Conservation (phyloP, 92 coral and sea anemone genomes). For the Actinostola sp. region DNA sequence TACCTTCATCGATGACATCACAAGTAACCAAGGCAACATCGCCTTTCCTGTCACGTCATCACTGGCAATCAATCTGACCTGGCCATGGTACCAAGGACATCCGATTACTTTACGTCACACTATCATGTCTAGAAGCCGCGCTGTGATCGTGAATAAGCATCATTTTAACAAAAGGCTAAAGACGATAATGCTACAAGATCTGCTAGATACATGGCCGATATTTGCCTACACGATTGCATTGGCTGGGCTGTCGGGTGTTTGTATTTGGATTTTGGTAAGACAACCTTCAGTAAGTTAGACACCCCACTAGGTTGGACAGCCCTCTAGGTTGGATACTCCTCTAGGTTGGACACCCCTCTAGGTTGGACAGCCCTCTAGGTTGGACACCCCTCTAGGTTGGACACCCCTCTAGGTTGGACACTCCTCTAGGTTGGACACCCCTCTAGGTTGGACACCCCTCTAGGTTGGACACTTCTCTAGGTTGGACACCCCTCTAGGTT, state of each 20-base stretch:
- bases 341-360: too few relatives aligned
- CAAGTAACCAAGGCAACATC: conserved; percentile 17
- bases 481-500: too few relatives aligned
- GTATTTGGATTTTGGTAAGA: conserved; percentile 60
- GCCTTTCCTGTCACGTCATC: conserved; percentile 41
- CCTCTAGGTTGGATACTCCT: too few relatives aligned
- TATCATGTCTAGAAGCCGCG: conserved; percentile 9
- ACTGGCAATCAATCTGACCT: conserved; percentile 20
- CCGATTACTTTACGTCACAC: conserved; percentile 14
- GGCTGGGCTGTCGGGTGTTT: conserved; percentile 57
- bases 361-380: too few relatives aligned
- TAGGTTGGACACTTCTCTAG: too few relatives aligned
- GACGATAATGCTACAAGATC: conserved; percentile 5
- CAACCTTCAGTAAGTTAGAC: too few relatives aligned
- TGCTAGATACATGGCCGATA: conserved; percentile 42
- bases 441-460: too few relatives aligned
- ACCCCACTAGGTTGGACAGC: too few relatives aligned
- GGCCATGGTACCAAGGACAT: conserved; percentile 18
- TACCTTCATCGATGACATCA: conserved; percentile 12
- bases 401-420: too few relatives aligned
- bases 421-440: too few relatives aligned
- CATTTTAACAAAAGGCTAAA: conserved; percentile 22
- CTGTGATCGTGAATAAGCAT: conserved; percentile 17
- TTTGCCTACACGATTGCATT: conserved; percentile 41
- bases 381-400: too few relatives aligned